Conservation (phyloP, 2,888 invertebrate species). For the Meteorus cinctellus region DNA sequence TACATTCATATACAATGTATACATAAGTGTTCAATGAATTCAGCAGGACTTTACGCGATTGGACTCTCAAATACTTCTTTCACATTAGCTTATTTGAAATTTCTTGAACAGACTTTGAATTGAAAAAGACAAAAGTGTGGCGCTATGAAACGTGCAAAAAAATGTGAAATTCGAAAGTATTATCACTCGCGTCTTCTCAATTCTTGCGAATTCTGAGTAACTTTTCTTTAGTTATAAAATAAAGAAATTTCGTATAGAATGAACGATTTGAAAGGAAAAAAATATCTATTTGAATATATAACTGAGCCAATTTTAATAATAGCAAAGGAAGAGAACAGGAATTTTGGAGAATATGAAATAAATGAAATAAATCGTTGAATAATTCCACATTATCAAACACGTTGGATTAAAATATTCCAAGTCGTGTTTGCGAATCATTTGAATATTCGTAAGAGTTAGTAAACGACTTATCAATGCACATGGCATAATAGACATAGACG, state of each 20-base stretch:
- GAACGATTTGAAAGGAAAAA: too few relatives aligned
- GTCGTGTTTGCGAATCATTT: not conserved
- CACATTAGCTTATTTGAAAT: not conserved
- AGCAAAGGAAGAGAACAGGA: not conserved
- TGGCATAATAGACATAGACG: not conserved
- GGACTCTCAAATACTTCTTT: not conserved
- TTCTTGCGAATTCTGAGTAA: not conserved
- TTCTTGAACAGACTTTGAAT: not conserved
- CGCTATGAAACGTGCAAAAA: not conserved
- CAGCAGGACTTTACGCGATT: not conserved
- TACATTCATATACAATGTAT: not conserved
- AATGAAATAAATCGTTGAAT: not conserved
- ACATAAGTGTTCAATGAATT: not conserved
- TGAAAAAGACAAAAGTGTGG: not conserved
- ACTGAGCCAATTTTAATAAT: not conserved
- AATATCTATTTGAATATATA: not conserved
- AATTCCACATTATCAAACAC: not conserved
- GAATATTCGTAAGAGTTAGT: not conserved
- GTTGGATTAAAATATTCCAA: not conserved
- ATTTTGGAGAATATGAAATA: not conserved
- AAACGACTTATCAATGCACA: not conserved
- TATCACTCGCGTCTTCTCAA: not conserved
- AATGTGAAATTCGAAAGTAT: slow-evolving; percentile 9
- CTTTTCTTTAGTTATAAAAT: not conserved
- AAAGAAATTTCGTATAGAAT: too few relatives aligned